Evolutionary conservation across 1,140 invertebrate species (phyloP).

Genomic region (Dinoponera quadriceps): DNA sequence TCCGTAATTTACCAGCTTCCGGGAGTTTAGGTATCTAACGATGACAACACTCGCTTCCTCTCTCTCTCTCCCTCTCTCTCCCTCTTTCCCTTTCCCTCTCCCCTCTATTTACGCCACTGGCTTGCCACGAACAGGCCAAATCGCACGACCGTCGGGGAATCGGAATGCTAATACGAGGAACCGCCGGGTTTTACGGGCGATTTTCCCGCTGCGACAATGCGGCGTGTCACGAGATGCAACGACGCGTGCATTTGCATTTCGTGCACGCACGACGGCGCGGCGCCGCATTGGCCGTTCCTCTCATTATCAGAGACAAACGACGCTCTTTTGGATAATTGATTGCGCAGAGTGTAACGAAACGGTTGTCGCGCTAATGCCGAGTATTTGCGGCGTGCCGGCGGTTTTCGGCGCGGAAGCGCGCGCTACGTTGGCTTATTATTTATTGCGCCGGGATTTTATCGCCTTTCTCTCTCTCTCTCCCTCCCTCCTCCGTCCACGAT

Average conservation of each 20-base stretch:
- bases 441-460: constrained; percentile 35
- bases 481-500: not conserved
- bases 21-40: not conserved
- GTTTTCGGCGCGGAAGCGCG: no score
- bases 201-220: constrained; percentile 66
- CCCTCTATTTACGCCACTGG: not conserved
- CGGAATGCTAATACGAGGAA: constrained; percentile 21
- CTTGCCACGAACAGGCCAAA: not conserved
- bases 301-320: constrained; percentile 45
- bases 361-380: constrained; percentile 10
- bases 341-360: constrained; percentile 38
- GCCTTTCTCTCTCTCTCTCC: no score
- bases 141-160: constrained; percentile 31
- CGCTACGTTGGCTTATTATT: constrained; percentile 34
- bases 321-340: constrained; percentile 61
- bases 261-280: constrained; percentile 8
- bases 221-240: constrained; percentile 60
- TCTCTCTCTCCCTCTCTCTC: no score
- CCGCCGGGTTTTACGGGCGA: constrained; percentile 35
- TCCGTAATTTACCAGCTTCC: not conserved
- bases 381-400: constrained; percentile 28
- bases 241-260: constrained; percentile 26
- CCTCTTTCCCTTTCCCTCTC: not conserved
- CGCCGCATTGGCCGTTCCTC: not conserved
- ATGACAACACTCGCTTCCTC: not conserved